A percentile compares a stretch with the other conserved stretches of the same genome.
phyloP scores from a whole-genome alignment of 2,797 vertebrate species.

The Rhodeus uyekii region DNA sequence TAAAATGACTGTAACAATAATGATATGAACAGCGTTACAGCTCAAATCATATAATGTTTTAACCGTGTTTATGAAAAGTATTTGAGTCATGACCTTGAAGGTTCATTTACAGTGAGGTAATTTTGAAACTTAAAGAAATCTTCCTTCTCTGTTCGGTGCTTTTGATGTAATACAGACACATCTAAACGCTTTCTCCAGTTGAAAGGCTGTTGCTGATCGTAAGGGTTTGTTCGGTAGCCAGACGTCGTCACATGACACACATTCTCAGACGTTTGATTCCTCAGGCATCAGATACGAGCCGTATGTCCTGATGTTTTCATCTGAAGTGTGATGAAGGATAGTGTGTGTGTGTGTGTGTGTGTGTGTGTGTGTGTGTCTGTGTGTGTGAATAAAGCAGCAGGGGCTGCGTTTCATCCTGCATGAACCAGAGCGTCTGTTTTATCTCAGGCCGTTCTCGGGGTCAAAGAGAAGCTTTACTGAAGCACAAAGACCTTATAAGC shows the following conservation, averaged over 20 bases:
- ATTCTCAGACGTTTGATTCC: conserved; percentile 19
- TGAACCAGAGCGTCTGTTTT: conserved; percentile 48
- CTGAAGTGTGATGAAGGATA: not conserved
- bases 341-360: not conserved
- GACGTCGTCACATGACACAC: not conserved
- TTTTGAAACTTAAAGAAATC: no score
- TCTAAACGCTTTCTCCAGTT: not conserved
- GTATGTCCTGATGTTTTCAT: not conserved
- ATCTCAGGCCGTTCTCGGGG: conserved; percentile 47
- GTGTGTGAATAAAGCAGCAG: conserved; percentile 23
- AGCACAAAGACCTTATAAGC: conserved; percentile 51
- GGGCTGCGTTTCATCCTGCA: conserved; percentile 34
- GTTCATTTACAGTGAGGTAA: no score
- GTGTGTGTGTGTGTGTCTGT: conserved; percentile 29
- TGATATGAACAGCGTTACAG: not conserved
- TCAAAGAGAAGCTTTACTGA: conserved; percentile 43
- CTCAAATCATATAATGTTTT: not conserved
- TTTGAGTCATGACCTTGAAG: no score
- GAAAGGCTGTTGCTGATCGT: conserved; percentile 19
- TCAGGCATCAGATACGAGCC: conserved; percentile 5
- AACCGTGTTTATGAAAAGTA: no score
- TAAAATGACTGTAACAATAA: not conserved
- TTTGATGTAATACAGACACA: conserved; percentile 9
- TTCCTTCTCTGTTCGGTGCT: no score
- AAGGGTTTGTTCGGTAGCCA: not conserved